A percentile compares a stretch with the other conserved stretches of the same genome.
phyloP scores from a whole-genome alignment of 2,888 invertebrate genomes.

The Diplolepis rosae region DNA sequence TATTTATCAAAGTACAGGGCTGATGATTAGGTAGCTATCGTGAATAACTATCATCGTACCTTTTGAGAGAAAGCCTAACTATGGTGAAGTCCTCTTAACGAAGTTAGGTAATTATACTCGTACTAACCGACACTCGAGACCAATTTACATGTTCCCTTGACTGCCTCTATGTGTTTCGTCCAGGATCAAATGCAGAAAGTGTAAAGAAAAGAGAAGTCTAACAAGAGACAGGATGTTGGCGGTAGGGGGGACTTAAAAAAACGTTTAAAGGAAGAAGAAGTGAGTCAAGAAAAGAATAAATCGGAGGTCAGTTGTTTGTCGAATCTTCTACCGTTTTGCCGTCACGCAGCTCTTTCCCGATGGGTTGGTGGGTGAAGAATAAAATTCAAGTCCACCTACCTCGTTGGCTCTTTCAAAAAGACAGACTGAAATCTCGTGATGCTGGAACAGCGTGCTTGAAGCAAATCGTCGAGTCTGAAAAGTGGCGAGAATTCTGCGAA shows the following conservation, averaged over 20 bases:
- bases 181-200: background rate
- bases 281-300: background rate
- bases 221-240: conserved; percentile 30
- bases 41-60: background rate
- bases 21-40: background rate
- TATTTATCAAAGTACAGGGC: background rate
- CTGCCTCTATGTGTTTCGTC: background rate
- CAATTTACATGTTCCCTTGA: background rate
- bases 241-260: conserved; percentile 29
- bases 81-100: background rate
- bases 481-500: conserved; percentile 46
- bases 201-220: conserved; percentile 32
- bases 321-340: conserved; percentile 35
- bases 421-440: conserved; percentile 50
- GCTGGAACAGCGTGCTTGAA: conserved; percentile 33
- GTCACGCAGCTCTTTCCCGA: conserved; percentile 47
- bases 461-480: conserved; percentile 44
- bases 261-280: background rate
- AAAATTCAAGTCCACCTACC: conserved; percentile 33
- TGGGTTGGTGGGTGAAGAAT: conserved; percentile 32
- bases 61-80: background rate
- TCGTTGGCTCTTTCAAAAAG: conserved; percentile 52
- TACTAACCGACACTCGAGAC: background rate
- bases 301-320: conserved; percentile 16
- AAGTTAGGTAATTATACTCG: background rate